Evolutionary conservation across 1,140 invertebrate species (phyloP).

Genomic region (Epicauta chinensis): DNA sequence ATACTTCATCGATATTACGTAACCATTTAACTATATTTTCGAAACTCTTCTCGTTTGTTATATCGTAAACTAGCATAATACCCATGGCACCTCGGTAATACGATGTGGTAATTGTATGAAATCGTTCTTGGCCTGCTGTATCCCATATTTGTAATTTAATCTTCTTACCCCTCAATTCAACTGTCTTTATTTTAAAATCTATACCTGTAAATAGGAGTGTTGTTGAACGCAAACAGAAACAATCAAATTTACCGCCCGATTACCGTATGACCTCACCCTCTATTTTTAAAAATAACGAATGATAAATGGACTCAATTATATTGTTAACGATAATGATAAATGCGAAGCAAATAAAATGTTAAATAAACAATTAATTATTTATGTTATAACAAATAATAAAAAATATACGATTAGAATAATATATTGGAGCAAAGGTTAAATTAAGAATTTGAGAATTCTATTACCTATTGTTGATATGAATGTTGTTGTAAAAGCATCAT

Average conservation of each 20-base stretch:
- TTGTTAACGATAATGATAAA: not conserved
- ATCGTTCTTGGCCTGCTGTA: constrained; percentile 90
- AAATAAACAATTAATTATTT: not conserved
- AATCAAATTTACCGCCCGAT: constrained; percentile 23
- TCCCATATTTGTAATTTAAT: constrained; percentile 99
- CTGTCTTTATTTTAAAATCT: constrained; percentile 98
- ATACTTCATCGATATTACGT: constrained; percentile 91
- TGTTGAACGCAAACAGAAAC: too few species aligned
- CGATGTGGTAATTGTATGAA: constrained; percentile 96
- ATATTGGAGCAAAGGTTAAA: constrained; percentile 37
- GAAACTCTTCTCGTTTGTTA: constrained; percentile 97
- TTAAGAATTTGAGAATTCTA: constrained; percentile 34
- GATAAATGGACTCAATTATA: not conserved
- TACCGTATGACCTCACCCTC: constrained; percentile 28
- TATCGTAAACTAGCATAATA: constrained; percentile 98
- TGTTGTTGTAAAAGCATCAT: constrained; percentile 97
- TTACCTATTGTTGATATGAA: constrained; percentile 98
- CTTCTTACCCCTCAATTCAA: constrained; percentile 95
- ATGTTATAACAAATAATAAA: not conserved
- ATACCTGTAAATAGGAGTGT: constrained; percentile 66
- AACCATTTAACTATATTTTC: constrained; percentile 99
- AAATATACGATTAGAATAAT: too few species aligned
- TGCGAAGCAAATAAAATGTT: too few species aligned
- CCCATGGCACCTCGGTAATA: constrained; percentile 98
- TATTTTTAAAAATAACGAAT: constrained; percentile 22